phyloP scores from a whole-genome alignment of 1,140 invertebrate species.

The Eubasilissa regina region DNA sequence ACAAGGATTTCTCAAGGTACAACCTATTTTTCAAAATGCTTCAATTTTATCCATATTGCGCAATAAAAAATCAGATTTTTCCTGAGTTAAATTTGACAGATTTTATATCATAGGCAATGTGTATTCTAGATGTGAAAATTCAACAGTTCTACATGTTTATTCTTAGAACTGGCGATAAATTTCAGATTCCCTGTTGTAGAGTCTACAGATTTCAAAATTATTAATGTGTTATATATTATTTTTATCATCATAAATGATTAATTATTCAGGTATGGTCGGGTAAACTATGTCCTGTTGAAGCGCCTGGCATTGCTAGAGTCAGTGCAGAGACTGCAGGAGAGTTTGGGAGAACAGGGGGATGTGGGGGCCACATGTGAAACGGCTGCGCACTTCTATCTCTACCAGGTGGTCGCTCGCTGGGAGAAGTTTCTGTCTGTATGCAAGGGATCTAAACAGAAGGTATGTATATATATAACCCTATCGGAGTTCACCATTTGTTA shows the following conservation, averaged over 20 bases:
- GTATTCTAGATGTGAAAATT: too few relatives aligned
- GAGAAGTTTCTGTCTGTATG: constrained; percentile 82
- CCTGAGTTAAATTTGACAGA: too few relatives aligned
- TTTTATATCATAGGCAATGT: too few relatives aligned
- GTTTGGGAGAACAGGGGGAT: constrained; percentile 89
- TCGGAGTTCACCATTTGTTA: too few relatives aligned
- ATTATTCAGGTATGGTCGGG: constrained; percentile 89
- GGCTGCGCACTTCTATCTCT: constrained; percentile 93
- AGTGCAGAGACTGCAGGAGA: constrained; percentile 92
- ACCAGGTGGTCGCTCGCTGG: constrained; percentile 91
- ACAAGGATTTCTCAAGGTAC: constrained; percentile 97
- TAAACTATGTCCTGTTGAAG: constrained; percentile 98
- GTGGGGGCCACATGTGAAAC: constrained; percentile 99
- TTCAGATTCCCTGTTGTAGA: too few relatives aligned
- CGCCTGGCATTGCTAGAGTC: constrained; percentile 91
- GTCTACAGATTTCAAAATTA: too few relatives aligned
- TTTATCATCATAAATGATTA: background rate
- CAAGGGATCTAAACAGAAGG: constrained; percentile 50
- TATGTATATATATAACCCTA: background rate
- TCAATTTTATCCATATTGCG: background rate
- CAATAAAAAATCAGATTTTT: too few relatives aligned
- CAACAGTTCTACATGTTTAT: too few relatives aligned
- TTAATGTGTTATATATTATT: too few relatives aligned
- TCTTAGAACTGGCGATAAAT: too few relatives aligned
- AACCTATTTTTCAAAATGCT: background rate